These are phyloP conservation scores for Ooceraea biroi DNA, from an alignment of 1,140 invertebrate genomes.

Conservation along the genomic window DNA sequence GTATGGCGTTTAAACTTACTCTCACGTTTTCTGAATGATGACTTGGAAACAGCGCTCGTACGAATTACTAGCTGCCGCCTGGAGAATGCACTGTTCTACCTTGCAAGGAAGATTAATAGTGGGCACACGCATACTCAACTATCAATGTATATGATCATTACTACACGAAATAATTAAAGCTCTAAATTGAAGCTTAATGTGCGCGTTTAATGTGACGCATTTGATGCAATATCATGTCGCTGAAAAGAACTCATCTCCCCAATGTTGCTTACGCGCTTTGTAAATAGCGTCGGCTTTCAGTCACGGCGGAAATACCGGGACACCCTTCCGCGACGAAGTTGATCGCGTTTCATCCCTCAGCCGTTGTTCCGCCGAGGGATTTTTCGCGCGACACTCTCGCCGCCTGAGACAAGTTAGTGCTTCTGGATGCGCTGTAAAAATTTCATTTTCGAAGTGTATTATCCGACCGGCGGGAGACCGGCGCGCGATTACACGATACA, in stretches of 20 bases:
- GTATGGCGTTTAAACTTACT: conserved; percentile 20
- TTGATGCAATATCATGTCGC: neutral
- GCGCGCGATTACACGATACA: conserved; percentile 23
- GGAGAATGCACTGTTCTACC: conserved; percentile 64
- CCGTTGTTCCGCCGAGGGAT: neutral
- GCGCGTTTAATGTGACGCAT: neutral
- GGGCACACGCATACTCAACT: neutral
- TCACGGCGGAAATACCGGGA: neutral
- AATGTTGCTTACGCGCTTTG: neutral
- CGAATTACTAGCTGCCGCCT: conserved; percentile 68
- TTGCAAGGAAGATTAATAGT: conserved; percentile 70
- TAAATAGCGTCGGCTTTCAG: conserved; percentile 14
- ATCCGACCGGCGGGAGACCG: conserved; percentile 1
- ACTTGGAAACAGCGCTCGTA: conserved; percentile 74
- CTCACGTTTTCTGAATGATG: conserved; percentile 37
- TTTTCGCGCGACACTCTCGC: conserved; percentile 27
- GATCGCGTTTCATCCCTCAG: conserved; percentile 13
- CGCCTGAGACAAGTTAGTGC: conserved; percentile 19
- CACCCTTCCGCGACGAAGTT: neutral
- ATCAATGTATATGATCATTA: neutral
- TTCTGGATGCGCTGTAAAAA: conserved; percentile 47
- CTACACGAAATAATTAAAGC: neutral
- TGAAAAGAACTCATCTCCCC: conserved; percentile 26
- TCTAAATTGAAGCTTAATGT: neutral
- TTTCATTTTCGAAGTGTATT: conserved; percentile 37